Evolutionary conservation across 1,140 invertebrate species (phyloP).

Genomic region (Gonioctena quinquepunctata): DNA sequence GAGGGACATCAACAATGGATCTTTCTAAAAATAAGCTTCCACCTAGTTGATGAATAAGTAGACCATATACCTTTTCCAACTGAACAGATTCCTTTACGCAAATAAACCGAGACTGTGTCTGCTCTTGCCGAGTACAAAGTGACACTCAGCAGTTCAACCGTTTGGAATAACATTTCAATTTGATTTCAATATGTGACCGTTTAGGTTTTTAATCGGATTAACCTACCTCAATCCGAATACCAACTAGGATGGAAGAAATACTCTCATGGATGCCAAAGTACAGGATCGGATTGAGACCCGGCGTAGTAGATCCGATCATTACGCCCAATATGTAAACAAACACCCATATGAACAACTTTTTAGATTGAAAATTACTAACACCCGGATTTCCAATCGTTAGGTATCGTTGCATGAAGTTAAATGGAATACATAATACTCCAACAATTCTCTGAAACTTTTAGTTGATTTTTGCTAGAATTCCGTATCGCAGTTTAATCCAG

Average conservation of each 20-base stretch:
- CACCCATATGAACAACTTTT: too few relatives aligned
- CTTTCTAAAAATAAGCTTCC: background rate
- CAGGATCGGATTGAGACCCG: background rate
- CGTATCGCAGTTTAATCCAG: too few relatives aligned
- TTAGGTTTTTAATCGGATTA: constrained; percentile 40
- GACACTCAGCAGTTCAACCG: constrained; percentile 39
- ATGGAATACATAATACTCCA: too few relatives aligned
- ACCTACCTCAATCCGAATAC: constrained; percentile 4
- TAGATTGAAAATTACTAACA: too few relatives aligned
- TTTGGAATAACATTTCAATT: constrained; percentile 41
- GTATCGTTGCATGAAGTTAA: too few relatives aligned
- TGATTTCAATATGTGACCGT: constrained; percentile 38
- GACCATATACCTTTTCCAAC: constrained; percentile 8
- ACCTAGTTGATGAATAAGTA: background rate
- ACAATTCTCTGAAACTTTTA: too few relatives aligned
- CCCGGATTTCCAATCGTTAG: too few relatives aligned
- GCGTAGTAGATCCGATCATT: too few relatives aligned
- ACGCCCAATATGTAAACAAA: too few relatives aligned
- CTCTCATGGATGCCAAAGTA: background rate
- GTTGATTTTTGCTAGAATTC: too few relatives aligned
- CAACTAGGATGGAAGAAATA: background rate
- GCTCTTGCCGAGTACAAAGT: constrained; percentile 16
- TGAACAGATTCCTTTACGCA: constrained; percentile 18
- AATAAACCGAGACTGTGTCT: constrained; percentile 5
- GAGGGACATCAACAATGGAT: too few relatives aligned